Evolutionary conservation across 2,888 invertebrate species (phyloP), one percentile per base, ranked within the genome.

Genomic region (Papilio gigon): DNA sequence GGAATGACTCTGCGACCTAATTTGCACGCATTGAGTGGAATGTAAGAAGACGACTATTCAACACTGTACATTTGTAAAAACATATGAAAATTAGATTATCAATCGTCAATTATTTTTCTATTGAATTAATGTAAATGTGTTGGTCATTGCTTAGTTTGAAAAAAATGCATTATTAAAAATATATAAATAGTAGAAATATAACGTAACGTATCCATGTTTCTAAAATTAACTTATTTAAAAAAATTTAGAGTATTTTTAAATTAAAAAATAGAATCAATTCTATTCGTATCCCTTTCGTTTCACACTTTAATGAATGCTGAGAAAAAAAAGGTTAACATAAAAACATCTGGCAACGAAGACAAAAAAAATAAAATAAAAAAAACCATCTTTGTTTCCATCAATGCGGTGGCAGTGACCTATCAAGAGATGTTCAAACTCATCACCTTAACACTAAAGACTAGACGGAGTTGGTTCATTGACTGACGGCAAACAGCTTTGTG

Each of bases 1-100:
- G 79, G 73, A 73, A 82, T 78, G 76, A 80, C 82, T 80, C 78
- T 77, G 76, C 84, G 88, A 87, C 86, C 88, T 78, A 88, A 82
- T 86, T 88, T 77, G 71, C 75, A 65, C 71, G 73, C 58, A 69
- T 71, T 70, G 42, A 68, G 66, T 70, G 68, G 68, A 64, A 68
- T 65, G 64, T 68, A 63, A 47, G 27, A 47, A 66, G 37, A 63
- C 71, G 70, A 71, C 70, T 66, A 47, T 37, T 33, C 25, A 50
- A 63, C 33, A 33, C 8, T 8, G 5, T 25, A 60, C 37, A 59
- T 60, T 60, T 60, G 14, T 60, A 2, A 60, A 22, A 25, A n/a
- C 40, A 4, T 60, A 11, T 47, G 53, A 37, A 53, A 5, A 17
- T 1, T 42, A 42, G 40, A 2, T 35, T n/a, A n/a, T n/a, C n/a